A percentile compares a stretch with the other conserved stretches of the same genome.
These are phyloP conservation scores for Henricia sp. DNA, from an alignment of 53 echinoderm and acorn worm genomes.

Conservation along the genomic window DNA sequence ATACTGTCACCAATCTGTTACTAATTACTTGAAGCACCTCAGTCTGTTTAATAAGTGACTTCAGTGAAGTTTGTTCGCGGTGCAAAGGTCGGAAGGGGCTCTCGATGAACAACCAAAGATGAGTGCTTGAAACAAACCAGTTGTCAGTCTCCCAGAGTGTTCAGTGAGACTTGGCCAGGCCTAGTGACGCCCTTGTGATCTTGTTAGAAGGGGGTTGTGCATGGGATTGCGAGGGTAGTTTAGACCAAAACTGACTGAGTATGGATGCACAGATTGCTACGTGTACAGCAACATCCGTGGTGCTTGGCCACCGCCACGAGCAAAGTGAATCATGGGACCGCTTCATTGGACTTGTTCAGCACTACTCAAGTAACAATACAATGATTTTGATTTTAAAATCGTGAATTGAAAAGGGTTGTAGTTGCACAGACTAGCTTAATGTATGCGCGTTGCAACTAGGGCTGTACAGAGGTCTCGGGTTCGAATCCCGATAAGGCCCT, in stretches of 20 bases:
- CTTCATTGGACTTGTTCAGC: conserved; percentile 43
- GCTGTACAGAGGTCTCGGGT: too few species aligned
- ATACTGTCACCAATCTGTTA: neutral
- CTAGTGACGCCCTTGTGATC: neutral
- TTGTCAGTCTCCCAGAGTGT: neutral
- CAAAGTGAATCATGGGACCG: conserved; percentile 29
- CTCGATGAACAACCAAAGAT: neutral
- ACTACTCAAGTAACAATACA: conserved; percentile 54
- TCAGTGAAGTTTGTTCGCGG: conserved; percentile 16
- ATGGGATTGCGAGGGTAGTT: neutral
- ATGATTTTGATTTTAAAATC: too few species aligned
- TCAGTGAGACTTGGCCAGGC: neutral
- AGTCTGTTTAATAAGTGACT: conserved; percentile 1
- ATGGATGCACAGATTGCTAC: conserved; percentile 8
- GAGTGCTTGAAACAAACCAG: conserved; percentile 17
- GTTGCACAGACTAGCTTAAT: too few species aligned
- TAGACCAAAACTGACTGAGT: neutral
- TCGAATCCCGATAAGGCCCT: too few species aligned
- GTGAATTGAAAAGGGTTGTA: too few species aligned
- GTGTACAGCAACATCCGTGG: neutral
- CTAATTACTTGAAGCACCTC: neutral
- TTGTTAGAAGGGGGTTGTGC: neutral
- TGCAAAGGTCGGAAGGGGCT: conserved; percentile 28
- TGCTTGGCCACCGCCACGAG: neutral
- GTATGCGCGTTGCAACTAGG: too few species aligned